These are phyloP conservation scores for Cyphomyrus discorhynchus DNA, from an alignment of 2,113 vertebrate species.

Conservation along the genomic window DNA sequence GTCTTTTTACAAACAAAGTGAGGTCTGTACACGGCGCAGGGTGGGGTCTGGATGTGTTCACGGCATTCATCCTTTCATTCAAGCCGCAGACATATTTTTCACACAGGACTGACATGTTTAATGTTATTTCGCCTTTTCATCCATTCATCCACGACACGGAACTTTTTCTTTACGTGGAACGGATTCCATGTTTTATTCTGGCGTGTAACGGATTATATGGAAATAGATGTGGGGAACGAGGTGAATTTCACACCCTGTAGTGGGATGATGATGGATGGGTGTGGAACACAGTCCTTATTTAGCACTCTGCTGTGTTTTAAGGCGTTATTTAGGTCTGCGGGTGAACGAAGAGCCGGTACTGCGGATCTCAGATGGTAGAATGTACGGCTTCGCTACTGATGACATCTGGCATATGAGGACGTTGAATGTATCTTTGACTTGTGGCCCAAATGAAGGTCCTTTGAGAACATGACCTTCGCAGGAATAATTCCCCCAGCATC, in stretches of 20 bases:
- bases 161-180: neutral
- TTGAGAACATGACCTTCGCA: neutral
- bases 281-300: neutral
- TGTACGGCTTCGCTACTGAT: neutral
- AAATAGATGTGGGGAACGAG: neutral
- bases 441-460: neutral
- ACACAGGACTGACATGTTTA: neutral
- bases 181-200: neutral
- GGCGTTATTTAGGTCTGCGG: neutral
- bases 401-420: neutral
- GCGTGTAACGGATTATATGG: neutral
- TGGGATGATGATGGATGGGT: neutral
- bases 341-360: neutral
- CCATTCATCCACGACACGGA: neutral
- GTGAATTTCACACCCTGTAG: neutral
- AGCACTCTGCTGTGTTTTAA: neutral
- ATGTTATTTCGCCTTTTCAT: neutral
- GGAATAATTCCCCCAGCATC: neutral
- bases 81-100: neutral
- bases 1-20: neutral
- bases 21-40: neutral
- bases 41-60: neutral
- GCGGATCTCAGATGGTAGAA: neutral
- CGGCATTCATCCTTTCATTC: neutral
- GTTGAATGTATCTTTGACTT: neutral